Evolutionary conservation across 2,113 vertebrate species (phyloP).

Genomic region (Ibidorhyncha struthersii): DNA sequence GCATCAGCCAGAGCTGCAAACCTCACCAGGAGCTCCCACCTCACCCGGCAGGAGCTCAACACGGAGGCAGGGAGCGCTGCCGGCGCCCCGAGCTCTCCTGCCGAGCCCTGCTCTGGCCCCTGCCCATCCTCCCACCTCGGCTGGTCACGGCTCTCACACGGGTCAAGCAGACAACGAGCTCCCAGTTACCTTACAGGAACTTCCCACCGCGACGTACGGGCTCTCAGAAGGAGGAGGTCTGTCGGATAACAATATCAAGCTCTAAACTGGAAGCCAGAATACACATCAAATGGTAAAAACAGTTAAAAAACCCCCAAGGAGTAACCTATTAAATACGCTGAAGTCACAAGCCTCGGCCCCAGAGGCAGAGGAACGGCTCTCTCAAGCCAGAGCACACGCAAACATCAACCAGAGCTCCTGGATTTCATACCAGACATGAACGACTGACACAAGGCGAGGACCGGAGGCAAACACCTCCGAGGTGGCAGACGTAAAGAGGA

Average conservation of each 20-base stretch:
- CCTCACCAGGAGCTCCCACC: not conserved
- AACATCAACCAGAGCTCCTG: not conserved
- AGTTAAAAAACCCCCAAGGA: not conserved
- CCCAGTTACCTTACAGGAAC: not conserved
- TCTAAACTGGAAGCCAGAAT: not conserved
- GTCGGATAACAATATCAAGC: not conserved
- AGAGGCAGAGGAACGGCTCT: not conserved
- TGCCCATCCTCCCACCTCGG: not conserved
- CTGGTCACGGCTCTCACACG: accelerated
- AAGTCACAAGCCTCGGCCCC: not conserved
- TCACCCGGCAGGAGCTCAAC: not conserved
- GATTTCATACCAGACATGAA: not conserved
- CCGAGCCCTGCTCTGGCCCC: not conserved
- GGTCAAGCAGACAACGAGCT: not conserved
- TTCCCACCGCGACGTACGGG: accelerated
- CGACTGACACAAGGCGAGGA: not conserved
- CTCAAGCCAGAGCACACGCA: not conserved
- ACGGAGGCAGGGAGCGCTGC: not conserved
- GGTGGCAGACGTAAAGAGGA: not conserved
- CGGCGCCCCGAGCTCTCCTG: not conserved
- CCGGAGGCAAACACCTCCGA: not conserved
- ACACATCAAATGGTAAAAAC: accelerated
- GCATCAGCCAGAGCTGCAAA: not conserved
- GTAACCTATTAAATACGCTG: not conserved
- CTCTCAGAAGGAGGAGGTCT: not conserved